These are phyloP conservation scores for Tetranychus cinnabarinus DNA, from an alignment of 1,140 invertebrate species.

Conservation along the genomic window DNA sequence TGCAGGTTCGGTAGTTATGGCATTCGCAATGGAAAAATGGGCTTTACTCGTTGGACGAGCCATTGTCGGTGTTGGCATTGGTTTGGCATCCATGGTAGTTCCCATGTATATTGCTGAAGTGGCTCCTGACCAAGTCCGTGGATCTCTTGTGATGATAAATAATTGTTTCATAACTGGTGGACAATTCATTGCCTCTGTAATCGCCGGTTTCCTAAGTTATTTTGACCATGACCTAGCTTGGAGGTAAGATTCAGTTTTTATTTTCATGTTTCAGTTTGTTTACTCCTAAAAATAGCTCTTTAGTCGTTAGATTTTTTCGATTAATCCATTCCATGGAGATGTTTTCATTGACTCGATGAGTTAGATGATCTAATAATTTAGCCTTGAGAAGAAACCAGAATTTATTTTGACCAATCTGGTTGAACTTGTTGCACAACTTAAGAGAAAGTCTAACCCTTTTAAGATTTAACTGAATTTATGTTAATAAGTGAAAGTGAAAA, in stretches of 20 bases:
- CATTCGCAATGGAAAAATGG: slow-evolving; percentile 23
- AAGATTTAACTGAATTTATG: no score
- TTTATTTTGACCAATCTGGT: no score
- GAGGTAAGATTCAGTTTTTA: slow-evolving; percentile 20
- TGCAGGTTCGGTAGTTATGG: slow-evolving; percentile 30
- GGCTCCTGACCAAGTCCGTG: slow-evolving; percentile 27
- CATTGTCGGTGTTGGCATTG: slow-evolving; percentile 34
- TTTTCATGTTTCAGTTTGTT: no score
- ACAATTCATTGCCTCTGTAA: slow-evolving; percentile 29
- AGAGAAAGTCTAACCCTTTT: no score
- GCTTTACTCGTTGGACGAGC: slow-evolving; percentile 29
- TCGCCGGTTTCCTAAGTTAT: slow-evolving; percentile 29
- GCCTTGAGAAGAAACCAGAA: no score
- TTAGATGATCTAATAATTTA: no score
- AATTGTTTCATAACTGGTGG: slow-evolving; percentile 33
- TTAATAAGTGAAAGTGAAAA: no score
- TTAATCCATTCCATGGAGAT: no score
- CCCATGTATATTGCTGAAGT: slow-evolving; percentile 37
- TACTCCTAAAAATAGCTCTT: no score
- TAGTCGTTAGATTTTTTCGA: no score
- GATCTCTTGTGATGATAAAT: slow-evolving; percentile 31
- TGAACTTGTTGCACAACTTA: no score
- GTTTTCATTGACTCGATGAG: no score
- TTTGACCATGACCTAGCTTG: slow-evolving; percentile 24
- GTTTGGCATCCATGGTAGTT: slow-evolving; percentile 34